These are phyloP conservation scores for Gorsachius magnificus DNA, from an alignment of 2,797 vertebrate genomes.

Conservation along the genomic window DNA sequence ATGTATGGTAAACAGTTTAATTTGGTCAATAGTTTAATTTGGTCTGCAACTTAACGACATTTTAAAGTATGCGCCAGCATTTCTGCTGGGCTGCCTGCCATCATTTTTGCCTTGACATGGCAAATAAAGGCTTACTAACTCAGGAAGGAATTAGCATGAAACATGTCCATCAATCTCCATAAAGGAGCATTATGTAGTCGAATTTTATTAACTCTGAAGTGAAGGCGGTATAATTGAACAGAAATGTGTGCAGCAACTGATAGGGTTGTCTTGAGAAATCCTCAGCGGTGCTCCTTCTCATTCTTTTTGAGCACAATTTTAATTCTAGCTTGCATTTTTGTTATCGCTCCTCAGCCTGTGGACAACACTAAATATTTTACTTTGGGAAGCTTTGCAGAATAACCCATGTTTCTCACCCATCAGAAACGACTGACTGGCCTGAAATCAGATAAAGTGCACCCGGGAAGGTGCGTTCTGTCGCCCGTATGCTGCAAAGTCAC, in stretches of 20 bases:
- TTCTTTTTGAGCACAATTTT: slow-evolving; percentile 10
- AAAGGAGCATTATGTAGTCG: slow-evolving; percentile 34
- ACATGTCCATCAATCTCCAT: slow-evolving; percentile 64
- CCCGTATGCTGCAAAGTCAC: not conserved
- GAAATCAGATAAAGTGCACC: slow-evolving; percentile 27
- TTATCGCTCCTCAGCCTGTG: not conserved
- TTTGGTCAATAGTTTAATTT: slow-evolving; percentile 74
- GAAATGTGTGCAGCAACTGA: slow-evolving; percentile 28
- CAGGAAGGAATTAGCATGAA: slow-evolving; percentile 69
- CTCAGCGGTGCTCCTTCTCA: not conserved
- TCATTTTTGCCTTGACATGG: slow-evolving; percentile 63
- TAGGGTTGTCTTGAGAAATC: slow-evolving; percentile 16
- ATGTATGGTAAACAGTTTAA: slow-evolving; percentile 61
- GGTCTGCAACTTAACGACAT: slow-evolving; percentile 63
- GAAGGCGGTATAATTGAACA: slow-evolving; percentile 17
- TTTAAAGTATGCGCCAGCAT: slow-evolving; percentile 65
- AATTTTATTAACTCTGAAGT: slow-evolving; percentile 48
- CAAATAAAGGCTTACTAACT: slow-evolving; percentile 68
- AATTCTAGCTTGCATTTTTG: not conserved
- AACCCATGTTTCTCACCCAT: not conserved
- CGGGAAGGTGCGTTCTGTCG: not conserved
- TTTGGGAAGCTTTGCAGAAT: slow-evolving; percentile 6
- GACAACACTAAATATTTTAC: slow-evolving; percentile 9
- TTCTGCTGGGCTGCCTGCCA: slow-evolving; percentile 71
- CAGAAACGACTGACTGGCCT: not conserved